Evolutionary conservation across 2,888 invertebrate genomes (phyloP).

Genomic region (Pristionchus mayeri): DNA sequence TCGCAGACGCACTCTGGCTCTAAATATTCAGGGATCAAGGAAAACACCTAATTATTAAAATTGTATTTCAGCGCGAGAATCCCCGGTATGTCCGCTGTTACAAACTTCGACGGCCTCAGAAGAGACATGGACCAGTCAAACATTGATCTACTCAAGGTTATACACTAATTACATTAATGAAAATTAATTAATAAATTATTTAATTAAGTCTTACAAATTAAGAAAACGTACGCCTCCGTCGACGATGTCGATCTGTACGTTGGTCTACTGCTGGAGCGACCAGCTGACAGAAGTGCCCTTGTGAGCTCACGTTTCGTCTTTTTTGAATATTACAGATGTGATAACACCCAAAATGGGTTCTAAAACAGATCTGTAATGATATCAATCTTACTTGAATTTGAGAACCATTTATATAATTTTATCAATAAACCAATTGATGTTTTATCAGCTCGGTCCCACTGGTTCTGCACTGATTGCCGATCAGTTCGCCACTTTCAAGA

Average conservation of each 20-base stretch:
- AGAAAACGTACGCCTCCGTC: not conserved
- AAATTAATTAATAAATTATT: too few relatives aligned
- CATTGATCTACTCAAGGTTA: slow-evolving; percentile 18
- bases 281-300: not conserved
- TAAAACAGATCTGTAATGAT: not conserved
- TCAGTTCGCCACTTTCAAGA: slow-evolving; percentile 58
- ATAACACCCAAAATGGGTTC: not conserved
- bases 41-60: not conserved
- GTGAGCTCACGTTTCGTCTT: not conserved
- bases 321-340: not conserved
- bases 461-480: slow-evolving; percentile 60
- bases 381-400: too few relatives aligned
- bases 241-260: slow-evolving; percentile 63
- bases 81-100: not conserved
- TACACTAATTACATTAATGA: too few relatives aligned
- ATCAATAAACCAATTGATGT: too few relatives aligned
- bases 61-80: not conserved
- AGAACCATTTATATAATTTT: too few relatives aligned
- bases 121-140: not conserved
- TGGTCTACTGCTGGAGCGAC: slow-evolving; percentile 61
- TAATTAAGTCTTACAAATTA: too few relatives aligned
- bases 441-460: slow-evolving; percentile 60
- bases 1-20: too few relatives aligned
- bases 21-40: too few relatives aligned
- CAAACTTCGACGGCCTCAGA: not conserved